Evolutionary conservation across 2,113 vertebrate genomes (phyloP).

Genomic region (Boulengeromyrus knoepffleri): DNA sequence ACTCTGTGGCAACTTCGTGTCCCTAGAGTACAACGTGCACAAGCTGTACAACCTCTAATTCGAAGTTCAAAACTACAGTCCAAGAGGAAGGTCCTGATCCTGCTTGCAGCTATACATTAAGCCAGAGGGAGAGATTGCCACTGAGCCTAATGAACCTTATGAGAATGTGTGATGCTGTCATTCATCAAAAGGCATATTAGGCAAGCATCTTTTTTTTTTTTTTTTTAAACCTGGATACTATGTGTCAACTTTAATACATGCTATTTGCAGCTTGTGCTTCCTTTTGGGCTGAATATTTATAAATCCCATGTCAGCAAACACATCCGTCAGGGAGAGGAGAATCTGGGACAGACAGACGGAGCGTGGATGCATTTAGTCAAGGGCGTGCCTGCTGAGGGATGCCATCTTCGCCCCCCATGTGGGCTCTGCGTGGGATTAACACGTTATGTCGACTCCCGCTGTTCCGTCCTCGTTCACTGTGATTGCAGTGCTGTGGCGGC

Average conservation of each 20-base stretch:
- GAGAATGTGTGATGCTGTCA: background rate
- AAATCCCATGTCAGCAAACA: background rate
- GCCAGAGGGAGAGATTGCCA: background rate
- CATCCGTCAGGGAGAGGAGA: background rate
- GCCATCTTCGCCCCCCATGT: background rate
- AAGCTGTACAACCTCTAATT: background rate
- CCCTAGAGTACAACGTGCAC: background rate
- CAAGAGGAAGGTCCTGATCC: background rate
- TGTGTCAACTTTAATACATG: background rate
- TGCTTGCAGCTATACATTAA: background rate
- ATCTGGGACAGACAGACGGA: background rate
- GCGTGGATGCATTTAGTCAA: background rate
- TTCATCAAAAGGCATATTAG: background rate
- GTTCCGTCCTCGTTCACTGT: background rate
- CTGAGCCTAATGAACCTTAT: background rate
- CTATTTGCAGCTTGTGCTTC: background rate
- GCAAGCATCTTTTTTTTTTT: background rate
- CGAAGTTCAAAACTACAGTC: background rate
- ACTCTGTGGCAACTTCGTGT: background rate
- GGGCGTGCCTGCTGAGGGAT: background rate
- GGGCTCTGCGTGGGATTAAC: background rate
- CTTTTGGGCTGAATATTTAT: background rate
- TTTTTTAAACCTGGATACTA: background rate
- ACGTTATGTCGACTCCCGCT: background rate
- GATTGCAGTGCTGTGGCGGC: background rate